Conservation (phyloP, 37 sponge, comb jelly and placozoan species). For the Diacarnus erythraeanus region DNA sequence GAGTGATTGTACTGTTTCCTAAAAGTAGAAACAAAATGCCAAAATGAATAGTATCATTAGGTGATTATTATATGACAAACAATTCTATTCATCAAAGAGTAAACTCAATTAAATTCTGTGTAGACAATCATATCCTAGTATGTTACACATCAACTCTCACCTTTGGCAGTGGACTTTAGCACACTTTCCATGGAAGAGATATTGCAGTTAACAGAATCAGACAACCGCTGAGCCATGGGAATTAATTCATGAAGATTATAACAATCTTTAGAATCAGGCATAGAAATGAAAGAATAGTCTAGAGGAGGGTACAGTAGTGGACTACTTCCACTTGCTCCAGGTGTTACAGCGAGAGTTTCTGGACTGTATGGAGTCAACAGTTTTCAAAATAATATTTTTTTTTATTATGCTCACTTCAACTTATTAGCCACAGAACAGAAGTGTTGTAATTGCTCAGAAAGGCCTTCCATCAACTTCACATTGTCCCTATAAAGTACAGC, state of each 20-base stretch:
- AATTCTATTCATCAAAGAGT: too few relatives aligned
- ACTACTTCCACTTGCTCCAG: background rate
- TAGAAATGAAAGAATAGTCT: conserved; percentile 29
- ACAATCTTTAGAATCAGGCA: background rate
- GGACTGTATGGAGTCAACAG: background rate
- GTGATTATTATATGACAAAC: too few relatives aligned
- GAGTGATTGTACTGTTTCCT: too few relatives aligned
- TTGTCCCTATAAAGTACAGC: background rate
- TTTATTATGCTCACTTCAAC: conserved; percentile 16
- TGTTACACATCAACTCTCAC: background rate
- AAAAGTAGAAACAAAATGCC: too few relatives aligned
- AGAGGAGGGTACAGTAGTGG: conserved; percentile 25
- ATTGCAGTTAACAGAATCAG: conserved; percentile 1
- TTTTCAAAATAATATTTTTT: background rate
- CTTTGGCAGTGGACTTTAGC: background rate
- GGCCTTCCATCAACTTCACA: conserved; percentile 11
- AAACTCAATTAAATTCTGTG: too few relatives aligned
- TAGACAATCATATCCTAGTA: too few relatives aligned
- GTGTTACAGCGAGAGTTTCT: background rate
- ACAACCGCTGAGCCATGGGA: conserved; percentile 15
- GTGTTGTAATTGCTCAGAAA: conserved; percentile 25
- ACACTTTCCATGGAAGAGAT: background rate
- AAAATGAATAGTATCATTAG: too few relatives aligned
- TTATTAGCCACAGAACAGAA: conserved; percentile 38
- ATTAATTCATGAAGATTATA: background rate